Conservation (phyloP, 2,113 vertebrate genomes). For the Alligator mississippiensis region DNA sequence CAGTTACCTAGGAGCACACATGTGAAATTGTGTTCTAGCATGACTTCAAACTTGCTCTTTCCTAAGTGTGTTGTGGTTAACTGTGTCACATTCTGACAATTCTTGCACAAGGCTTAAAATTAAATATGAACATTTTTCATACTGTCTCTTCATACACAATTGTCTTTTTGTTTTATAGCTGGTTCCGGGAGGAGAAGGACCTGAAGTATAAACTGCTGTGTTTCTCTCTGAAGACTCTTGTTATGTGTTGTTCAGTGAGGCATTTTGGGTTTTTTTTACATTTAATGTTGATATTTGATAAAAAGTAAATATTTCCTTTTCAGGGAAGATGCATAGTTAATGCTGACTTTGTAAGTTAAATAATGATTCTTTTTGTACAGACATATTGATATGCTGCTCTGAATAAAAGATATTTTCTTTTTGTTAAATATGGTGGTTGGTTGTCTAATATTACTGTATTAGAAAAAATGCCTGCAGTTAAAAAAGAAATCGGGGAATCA, state of each 20-base stretch:
- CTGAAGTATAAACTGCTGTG: conserved; percentile 86
- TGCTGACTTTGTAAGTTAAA: conserved; percentile 63
- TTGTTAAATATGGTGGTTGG: background rate
- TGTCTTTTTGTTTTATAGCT: conserved; percentile 79
- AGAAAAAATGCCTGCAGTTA: background rate
- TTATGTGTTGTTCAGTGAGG: background rate
- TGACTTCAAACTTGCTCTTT: background rate
- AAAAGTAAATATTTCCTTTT: conserved; percentile 48
- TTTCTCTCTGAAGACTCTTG: conserved; percentile 23
- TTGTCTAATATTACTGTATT: background rate
- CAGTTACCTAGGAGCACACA: background rate
- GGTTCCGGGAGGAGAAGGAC: conserved; percentile 98
- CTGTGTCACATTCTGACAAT: background rate
- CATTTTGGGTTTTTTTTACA: background rate
- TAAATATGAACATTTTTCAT: background rate
- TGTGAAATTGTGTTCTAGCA: background rate
- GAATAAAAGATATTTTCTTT: conserved; percentile 48
- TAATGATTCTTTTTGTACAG: conserved; percentile 62
- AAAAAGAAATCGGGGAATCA: background rate
- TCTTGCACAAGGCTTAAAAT: background rate
- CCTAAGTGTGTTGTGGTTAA: background rate
- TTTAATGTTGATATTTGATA: conserved; percentile 42
- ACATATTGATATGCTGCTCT: conserved; percentile 12
- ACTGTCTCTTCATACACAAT: background rate
- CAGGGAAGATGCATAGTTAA: conserved; percentile 35